Conservation (phyloP, 1,140 invertebrate genomes). For the Eriosoma lanigerum region DNA sequence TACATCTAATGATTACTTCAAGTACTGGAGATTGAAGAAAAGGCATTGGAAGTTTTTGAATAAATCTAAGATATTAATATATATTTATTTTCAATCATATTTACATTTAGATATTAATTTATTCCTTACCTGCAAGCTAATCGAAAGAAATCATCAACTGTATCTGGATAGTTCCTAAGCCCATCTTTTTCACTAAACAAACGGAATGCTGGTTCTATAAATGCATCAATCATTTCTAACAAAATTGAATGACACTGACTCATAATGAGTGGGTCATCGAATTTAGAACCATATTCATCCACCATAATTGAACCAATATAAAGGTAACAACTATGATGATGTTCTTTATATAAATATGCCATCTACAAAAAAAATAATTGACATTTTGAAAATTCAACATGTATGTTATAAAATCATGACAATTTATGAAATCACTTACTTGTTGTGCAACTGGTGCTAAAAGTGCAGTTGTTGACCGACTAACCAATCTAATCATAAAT, state of each 20-base stretch:
- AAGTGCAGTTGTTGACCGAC: slow-evolving; percentile 74
- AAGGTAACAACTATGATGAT: slow-evolving; percentile 91
- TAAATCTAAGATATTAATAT: slow-evolving; percentile 65
- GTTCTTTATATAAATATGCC: slow-evolving; percentile 75
- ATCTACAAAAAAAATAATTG: slow-evolving; percentile 65
- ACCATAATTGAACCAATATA: slow-evolving; percentile 94
- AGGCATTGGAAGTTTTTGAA: slow-evolving; percentile 79
- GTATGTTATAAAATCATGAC: background rate
- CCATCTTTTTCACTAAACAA: slow-evolving; percentile 75
- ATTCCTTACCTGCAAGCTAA: slow-evolving; percentile 71
- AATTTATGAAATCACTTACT: slow-evolving; percentile 59
- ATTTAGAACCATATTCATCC: slow-evolving; percentile 83
- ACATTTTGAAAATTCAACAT: too few species aligned
- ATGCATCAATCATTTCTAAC: slow-evolving; percentile 83
- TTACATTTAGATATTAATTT: slow-evolving; percentile 35
- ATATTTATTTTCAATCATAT: background rate
- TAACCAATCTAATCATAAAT: slow-evolving; percentile 84
- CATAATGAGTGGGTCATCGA: slow-evolving; percentile 66
- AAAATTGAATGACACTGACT: slow-evolving; percentile 58
- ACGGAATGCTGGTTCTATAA: slow-evolving; percentile 81
- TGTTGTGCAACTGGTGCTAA: slow-evolving; percentile 79
- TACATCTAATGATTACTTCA: slow-evolving; percentile 72
- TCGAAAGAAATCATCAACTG: slow-evolving; percentile 94
- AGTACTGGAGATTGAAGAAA: slow-evolving; percentile 72
- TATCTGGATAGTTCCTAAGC: slow-evolving; percentile 90